These are phyloP conservation scores for Cosmia trapezina DNA, from an alignment of 2,888 invertebrate genomes.

Conservation along the genomic window DNA sequence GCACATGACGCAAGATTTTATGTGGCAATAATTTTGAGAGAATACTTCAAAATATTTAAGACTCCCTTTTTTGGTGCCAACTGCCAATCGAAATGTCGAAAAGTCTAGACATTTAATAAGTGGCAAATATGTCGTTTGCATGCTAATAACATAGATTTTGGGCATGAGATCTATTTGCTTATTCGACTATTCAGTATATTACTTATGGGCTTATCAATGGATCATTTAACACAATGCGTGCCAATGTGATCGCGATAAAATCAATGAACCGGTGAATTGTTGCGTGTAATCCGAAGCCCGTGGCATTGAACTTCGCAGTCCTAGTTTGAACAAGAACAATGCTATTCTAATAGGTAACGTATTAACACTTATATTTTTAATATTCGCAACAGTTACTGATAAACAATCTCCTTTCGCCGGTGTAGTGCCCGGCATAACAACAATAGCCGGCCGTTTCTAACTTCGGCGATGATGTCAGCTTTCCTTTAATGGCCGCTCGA, in stretches of 20 bases:
- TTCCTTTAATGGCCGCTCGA: constrained; percentile 81
- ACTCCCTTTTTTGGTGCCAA: constrained; percentile 11
- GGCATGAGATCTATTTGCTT: constrained; percentile 53
- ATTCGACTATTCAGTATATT: constrained; percentile 62
- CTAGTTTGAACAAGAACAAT: constrained; percentile 70
- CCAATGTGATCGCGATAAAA: constrained; percentile 81
- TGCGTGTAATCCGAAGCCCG: constrained; percentile 78
- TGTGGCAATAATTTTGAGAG: constrained; percentile 15
- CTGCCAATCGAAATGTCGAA: not conserved
- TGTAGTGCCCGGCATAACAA: constrained; percentile 79
- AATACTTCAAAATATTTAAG: constrained; percentile 9
- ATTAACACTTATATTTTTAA: constrained; percentile 76
- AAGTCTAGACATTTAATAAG: constrained; percentile 25
- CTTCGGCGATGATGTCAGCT: constrained; percentile 89
- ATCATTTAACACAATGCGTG: constrained; percentile 82
- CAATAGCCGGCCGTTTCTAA: constrained; percentile 79
- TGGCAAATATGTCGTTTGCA: constrained; percentile 32
- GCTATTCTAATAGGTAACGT: constrained; percentile 72
- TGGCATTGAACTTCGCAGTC: constrained; percentile 85
- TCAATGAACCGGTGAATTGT: constrained; percentile 79
- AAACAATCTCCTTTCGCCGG: constrained; percentile 83
- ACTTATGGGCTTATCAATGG: constrained; percentile 72
- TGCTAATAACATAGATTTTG: constrained; percentile 54
- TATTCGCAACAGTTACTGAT: constrained; percentile 82
- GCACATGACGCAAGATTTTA: not conserved